Conservation (phyloP, 2,888 invertebrate genomes). For the Pilophorus perplexus region DNA sequence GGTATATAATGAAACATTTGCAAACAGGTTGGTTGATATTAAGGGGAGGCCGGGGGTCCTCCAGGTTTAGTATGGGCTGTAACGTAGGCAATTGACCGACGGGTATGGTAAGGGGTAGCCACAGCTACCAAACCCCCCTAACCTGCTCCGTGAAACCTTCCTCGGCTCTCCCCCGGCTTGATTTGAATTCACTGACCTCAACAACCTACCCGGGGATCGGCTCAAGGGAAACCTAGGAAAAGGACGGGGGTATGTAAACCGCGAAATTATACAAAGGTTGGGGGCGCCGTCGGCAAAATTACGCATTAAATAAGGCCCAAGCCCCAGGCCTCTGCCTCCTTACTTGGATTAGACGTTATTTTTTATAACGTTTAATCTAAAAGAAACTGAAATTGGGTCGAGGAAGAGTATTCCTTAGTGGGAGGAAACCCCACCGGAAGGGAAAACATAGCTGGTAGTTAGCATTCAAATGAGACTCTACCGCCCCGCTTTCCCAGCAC, state of each 20-base stretch:
- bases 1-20: slow-evolving; percentile 18
- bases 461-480: slow-evolving; percentile 35
- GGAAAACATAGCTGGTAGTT: slow-evolving; percentile 34
- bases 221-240: background rate
- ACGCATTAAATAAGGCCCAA: slow-evolving; percentile 39
- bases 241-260: slow-evolving; percentile 37
- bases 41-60: slow-evolving; percentile 1
- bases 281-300: slow-evolving; percentile 31
- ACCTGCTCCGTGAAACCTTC: background rate
- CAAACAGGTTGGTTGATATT: slow-evolving; percentile 7
- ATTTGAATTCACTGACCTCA: slow-evolving; percentile 41
- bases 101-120: background rate
- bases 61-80: slow-evolving; percentile 14
- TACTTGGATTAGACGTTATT: slow-evolving; percentile 38
- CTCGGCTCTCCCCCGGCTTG: no score
- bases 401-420: slow-evolving; percentile 15
- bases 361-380: slow-evolving; percentile 40
- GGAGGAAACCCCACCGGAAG: slow-evolving; percentile 19
- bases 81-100: slow-evolving; percentile 31
- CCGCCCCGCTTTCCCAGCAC: background rate
- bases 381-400: slow-evolving; percentile 39
- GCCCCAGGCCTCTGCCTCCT: background rate
- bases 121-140: slow-evolving; percentile 13
- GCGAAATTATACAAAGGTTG: slow-evolving; percentile 37
- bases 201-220: slow-evolving; percentile 12